phyloP scores from a whole-genome alignment of 1,140 invertebrate genomes.

The Platorchestia sp. region DNA sequence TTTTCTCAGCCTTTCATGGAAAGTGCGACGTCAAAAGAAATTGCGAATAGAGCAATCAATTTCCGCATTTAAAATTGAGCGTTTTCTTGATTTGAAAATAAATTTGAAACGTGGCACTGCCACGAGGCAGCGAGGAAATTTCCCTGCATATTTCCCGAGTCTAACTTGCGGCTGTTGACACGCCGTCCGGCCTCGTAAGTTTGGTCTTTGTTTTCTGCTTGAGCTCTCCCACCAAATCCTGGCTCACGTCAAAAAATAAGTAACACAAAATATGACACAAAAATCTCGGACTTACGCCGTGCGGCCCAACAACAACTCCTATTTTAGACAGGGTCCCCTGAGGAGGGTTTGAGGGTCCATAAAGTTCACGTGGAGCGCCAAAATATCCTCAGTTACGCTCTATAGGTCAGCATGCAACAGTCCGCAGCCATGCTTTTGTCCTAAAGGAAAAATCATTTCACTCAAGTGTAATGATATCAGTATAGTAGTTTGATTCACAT shows the following conservation, averaged over 20 bases:
- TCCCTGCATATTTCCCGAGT: background rate
- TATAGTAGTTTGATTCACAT: too few species aligned
- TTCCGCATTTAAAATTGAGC: background rate
- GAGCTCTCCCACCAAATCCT: background rate
- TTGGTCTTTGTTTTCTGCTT: background rate
- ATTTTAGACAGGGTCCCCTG: background rate
- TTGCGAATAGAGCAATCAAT: background rate
- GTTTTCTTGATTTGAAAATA: background rate
- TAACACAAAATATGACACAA: background rate
- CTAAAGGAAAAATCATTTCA: background rate
- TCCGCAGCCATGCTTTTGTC: background rate
- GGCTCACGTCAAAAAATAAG: background rate
- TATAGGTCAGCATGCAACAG: background rate
- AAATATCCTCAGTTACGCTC: background rate
- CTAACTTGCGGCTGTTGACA: background rate
- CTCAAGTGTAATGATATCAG: background rate
- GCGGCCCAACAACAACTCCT: background rate
- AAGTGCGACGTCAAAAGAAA: background rate
- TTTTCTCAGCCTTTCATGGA: background rate
- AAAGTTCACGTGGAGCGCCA: background rate
- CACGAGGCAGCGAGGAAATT: background rate
- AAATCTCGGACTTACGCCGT: background rate
- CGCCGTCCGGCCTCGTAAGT: background rate
- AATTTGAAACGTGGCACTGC: background rate
- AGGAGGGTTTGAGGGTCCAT: background rate